Evolutionary conservation across 64 coral and sea anemone genomes (phyloP), one percentile per base, ranked within the genome.

Genomic region (Stichodactyla mertensii): DNA sequence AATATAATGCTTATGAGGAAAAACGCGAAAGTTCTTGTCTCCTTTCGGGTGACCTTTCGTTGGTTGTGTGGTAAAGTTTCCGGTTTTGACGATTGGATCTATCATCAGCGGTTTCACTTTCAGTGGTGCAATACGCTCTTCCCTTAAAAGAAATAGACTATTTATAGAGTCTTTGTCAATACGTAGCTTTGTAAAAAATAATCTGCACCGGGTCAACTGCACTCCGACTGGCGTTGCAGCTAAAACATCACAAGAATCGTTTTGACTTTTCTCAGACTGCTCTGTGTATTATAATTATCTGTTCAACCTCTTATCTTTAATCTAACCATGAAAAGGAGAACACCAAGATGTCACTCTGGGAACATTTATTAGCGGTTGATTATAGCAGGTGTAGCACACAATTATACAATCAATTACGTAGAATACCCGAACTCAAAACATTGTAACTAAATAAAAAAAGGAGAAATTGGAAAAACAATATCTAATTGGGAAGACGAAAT

Each of bases 61-160:
- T 80, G 53, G 53, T 80, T 80, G 78, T 81, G 36, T 22, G 53
- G 53, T 53, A 52, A 81, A 52, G 78, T 55, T 53, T 81, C 78
- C 78, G 78, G 78, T 54, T 6, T 5, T 81, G 51, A 20, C 36
- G 36, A 81, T 52, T 52, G n/a, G 14, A 81, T 81, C 78, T 81
- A 53, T 81, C 78, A 81, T 52, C 78, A 53, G 36, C 16, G 53
- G 78, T 81, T 81, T 53, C n/a, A 81, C 18, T 81, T 81, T 81
- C 78, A 55, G n/a, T 74, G 69, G 27, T 74, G 69, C 69, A 74
- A 66, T 66, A 13, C 23, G 62, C 19, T 66, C 62, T 66, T 66
- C 19, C 62, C 62, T 45, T 45, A 45, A 45, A 45, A 45, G 36
- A 20, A 66, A 66, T n/a, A 16, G 8, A 66, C 18, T 9, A n/a